Conservation (phyloP, 2,113 vertebrate species). For the Lophius piscatorius region DNA sequence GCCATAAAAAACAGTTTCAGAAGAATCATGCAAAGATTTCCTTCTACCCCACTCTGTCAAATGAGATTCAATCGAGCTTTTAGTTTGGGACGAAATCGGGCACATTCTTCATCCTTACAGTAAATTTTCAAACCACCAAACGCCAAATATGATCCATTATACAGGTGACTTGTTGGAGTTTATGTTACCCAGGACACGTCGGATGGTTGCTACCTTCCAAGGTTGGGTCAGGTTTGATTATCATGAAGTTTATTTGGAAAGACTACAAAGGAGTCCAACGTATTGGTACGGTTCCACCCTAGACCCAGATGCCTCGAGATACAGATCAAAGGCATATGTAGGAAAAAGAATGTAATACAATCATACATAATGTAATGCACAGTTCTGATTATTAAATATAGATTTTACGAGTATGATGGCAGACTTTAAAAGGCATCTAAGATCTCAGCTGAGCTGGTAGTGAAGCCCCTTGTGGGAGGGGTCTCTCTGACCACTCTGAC, state of each 20-base stretch:
- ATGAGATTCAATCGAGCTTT: no score
- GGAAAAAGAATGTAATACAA: conserved; percentile 12
- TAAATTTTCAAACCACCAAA: no score
- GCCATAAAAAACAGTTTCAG: no score
- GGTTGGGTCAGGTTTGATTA: conserved; percentile 38
- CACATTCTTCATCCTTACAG: no score
- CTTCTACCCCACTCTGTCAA: no score
- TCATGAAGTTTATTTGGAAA: conserved; percentile 57
- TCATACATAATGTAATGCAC: conserved; percentile 26
- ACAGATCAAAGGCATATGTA: conserved; percentile 39
- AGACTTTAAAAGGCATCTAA: conserved; percentile 4
- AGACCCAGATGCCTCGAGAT: conserved; percentile 26
- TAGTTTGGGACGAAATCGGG: no score
- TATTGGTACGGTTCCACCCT: conserved; percentile 26
- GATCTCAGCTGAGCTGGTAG: not conserved
- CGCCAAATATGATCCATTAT: not conserved
- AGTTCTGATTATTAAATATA: conserved; percentile 25
- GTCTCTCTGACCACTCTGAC: not conserved
- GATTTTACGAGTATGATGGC: conserved; percentile 6
- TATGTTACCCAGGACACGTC: not conserved
- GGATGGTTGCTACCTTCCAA: conserved; percentile 27
- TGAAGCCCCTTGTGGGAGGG: conserved; percentile 1
- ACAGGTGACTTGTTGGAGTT: conserved; percentile 36
- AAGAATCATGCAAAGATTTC: no score
- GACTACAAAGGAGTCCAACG: conserved; percentile 35